Evolutionary conservation across 2,113 vertebrate genomes (phyloP).

Genomic region (Accipiter virgatus): DNA sequence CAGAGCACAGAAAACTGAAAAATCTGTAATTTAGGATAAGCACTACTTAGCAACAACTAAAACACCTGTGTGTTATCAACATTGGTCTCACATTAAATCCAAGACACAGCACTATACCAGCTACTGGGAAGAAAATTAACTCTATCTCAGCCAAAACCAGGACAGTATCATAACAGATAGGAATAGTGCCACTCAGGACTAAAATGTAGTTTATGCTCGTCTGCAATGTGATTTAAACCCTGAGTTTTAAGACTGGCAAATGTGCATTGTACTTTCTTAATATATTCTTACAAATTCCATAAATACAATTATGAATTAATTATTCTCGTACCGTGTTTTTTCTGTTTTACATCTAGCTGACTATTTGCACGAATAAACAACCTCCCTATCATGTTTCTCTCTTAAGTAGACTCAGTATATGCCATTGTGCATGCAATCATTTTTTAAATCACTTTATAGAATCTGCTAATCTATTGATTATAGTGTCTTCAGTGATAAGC

Average conservation of each 20-base stretch:
- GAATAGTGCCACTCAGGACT: not conserved
- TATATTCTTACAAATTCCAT: not conserved
- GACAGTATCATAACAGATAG: not conserved
- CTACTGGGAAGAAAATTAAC: too few species aligned
- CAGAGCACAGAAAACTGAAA: too few species aligned
- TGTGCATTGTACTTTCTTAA: not conserved
- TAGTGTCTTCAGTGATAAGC: not conserved
- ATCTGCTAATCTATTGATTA: not conserved
- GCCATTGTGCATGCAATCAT: accelerated
- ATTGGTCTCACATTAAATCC: too few species aligned
- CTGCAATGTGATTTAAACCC: not conserved
- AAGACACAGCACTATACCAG: too few species aligned
- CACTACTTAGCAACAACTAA: too few species aligned
- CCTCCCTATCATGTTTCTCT: not conserved
- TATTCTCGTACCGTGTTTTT: not conserved
- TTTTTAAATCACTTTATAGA: not conserved
- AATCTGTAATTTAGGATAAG: too few species aligned
- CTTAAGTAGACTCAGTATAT: not conserved
- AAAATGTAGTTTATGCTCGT: not conserved
- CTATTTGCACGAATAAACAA: not conserved
- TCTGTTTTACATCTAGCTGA: not conserved
- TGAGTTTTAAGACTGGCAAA: not conserved
- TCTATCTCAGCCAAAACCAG: too few species aligned
- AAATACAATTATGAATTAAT: not conserved
- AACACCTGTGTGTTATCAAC: too few species aligned